Conservation (phyloP, 1,140 invertebrate species). For the Drosophila santomea region DNA sequence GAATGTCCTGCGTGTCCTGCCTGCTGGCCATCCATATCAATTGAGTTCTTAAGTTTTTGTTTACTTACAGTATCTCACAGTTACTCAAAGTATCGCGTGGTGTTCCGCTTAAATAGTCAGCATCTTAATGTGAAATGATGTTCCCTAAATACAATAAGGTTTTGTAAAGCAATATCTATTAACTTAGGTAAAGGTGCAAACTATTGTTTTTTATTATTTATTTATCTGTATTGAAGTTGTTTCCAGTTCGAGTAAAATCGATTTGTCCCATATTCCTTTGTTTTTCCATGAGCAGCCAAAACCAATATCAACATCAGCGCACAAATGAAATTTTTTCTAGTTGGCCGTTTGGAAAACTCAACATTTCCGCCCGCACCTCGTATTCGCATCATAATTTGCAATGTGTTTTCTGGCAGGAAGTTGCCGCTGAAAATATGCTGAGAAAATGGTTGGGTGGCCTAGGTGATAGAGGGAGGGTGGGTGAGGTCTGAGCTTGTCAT, state of each 20-base stretch:
- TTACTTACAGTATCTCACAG: slow-evolving; percentile 1
- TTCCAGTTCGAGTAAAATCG: slow-evolving; percentile 7
- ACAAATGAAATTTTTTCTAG: slow-evolving; percentile 25
- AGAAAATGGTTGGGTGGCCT: slow-evolving; percentile 26
- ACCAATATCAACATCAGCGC: slow-evolving; percentile 33
- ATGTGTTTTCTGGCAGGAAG: slow-evolving; percentile 62
- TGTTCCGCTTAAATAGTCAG: slow-evolving; percentile 6
- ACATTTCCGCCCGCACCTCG: slow-evolving; percentile 10
- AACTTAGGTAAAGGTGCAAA: background rate
- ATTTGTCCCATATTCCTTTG: slow-evolving; percentile 6
- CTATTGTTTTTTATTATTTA: too few species aligned
- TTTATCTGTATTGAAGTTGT: background rate
- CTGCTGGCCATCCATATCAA: slow-evolving; percentile 22
- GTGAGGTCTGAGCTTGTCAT: slow-evolving; percentile 58
- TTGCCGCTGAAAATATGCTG: slow-evolving; percentile 45
- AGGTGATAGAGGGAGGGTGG: background rate
- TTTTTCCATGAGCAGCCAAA: slow-evolving; percentile 21
- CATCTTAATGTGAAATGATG: slow-evolving; percentile 11
- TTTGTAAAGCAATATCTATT: too few species aligned
- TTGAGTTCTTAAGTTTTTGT: slow-evolving; percentile 20
- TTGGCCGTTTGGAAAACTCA: slow-evolving; percentile 49
- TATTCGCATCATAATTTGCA: slow-evolving; percentile 64
- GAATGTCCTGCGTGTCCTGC: background rate
- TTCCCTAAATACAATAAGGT: background rate
- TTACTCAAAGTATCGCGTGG: background rate